Evolutionary conservation across 2,113 vertebrate genomes (phyloP).

Genomic region (Rana temporaria): DNA sequence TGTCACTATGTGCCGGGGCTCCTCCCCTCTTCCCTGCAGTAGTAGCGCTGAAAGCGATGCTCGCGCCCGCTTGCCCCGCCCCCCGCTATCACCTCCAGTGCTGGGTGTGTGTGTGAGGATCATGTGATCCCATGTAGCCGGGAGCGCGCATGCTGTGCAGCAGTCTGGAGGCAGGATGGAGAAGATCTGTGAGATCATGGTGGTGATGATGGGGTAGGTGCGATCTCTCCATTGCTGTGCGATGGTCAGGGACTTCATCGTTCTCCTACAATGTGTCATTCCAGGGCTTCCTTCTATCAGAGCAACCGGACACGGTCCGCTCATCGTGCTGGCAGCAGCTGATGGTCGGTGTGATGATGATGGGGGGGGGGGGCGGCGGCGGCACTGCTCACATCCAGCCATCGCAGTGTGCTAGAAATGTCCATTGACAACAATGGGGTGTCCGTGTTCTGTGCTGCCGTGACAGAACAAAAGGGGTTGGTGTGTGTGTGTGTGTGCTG

Average conservation of each 20-base stretch:
- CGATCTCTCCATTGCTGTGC: neutral
- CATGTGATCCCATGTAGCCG: conserved; percentile 10
- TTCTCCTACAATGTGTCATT: too few species aligned
- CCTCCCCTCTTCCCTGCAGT: conserved; percentile 11
- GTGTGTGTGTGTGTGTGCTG: too few species aligned
- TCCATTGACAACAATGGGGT: neutral
- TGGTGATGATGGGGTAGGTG: conserved; percentile 49
- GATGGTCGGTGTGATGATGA: too few species aligned
- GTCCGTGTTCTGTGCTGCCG: neutral
- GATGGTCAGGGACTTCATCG: neutral
- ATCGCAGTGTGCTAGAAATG: neutral
- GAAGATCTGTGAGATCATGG: conserved; percentile 34
- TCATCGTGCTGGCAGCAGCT: neutral
- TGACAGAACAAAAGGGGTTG: conserved; percentile 22
- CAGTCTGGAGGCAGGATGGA: conserved; percentile 39
- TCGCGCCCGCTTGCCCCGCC: conserved; percentile 8
- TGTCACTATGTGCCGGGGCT: neutral
- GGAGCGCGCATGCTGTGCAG: conserved; percentile 44
- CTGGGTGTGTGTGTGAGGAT: conserved; percentile 33
- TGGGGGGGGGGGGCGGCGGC: too few species aligned
- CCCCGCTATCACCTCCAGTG: conserved; percentile 13
- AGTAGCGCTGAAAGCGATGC: neutral
- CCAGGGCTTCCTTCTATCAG: too few species aligned
- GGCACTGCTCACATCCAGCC: neutral
- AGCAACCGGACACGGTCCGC: neutral